phyloP scores from a whole-genome alignment of 2,113 vertebrate species.

The Tychaedon coryphoeus region DNA sequence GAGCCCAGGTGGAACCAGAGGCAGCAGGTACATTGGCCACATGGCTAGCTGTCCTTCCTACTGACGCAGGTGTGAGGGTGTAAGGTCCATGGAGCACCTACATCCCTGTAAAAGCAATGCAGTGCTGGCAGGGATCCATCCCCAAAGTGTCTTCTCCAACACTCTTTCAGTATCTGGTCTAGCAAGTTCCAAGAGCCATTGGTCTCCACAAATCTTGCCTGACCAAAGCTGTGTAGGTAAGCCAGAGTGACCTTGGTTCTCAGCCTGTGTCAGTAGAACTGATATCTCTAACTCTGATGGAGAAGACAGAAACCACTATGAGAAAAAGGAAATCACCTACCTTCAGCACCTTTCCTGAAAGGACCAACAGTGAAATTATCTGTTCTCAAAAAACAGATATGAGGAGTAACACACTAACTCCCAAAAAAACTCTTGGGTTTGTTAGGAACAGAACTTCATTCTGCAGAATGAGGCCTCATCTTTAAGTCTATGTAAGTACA shows the following conservation, averaged over 20 bases:
- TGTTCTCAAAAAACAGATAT: neutral
- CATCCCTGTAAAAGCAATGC: neutral
- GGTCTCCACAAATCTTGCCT: neutral
- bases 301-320: neutral
- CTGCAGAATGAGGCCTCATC: neutral
- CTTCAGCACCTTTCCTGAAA: neutral
- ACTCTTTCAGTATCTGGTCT: neutral
- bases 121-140: neutral
- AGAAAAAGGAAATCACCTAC: neutral
- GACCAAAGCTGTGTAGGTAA: neutral
- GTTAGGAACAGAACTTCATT: neutral
- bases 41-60: neutral
- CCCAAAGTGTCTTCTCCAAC: neutral
- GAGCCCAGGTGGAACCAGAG: neutral
- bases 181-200: neutral
- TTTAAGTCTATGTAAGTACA: neutral
- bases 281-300: neutral
- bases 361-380: neutral
- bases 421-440: neutral
- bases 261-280: neutral
- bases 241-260: neutral
- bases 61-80: rapidly evolving
- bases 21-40: neutral
- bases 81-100: neutral
- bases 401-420: neutral